Base-by-base conservation (phyloP, 2,888 invertebrate species). In the Platycnemis pennipes region DNA sequence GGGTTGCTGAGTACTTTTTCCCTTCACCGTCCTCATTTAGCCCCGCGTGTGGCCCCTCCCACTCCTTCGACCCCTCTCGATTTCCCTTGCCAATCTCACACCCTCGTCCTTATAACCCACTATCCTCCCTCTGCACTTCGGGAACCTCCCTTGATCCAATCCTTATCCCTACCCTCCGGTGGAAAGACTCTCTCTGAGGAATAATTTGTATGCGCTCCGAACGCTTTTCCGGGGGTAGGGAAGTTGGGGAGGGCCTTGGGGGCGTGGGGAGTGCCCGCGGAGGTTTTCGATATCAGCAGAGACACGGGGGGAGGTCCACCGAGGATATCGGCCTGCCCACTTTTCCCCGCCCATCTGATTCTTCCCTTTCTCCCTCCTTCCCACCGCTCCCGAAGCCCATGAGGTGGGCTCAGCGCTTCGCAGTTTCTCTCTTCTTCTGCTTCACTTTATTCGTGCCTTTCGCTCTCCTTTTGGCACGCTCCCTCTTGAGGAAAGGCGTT, bases 141-240 rank as follows among this genome's bases (percentile, higher is more conserved):
- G 13, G 69, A 77, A 37, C 11, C 37, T 37, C 77, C 77, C 63
- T 77, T 77, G 13, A 77, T 77, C 37, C 77, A 77, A 77, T 37
- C 77, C 77, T 77, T 77, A 77, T 77, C 77, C 77, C 77, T 5
- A 13, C 69, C n/a, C 69, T n/a, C 13, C 77, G 77, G 11, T 77
- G 77, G 77, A 37, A 77, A 77, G 77, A 37, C 77, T 77, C 37
- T 77, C 77, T 77, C 77, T 2, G 37, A 77, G 77, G 77, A 37
- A 77, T 77, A 77, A 77, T 77, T 77, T 77, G 77, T 77, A 77
- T 77, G 37, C 77, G 77, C 77, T 26, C 13, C 77, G 37, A 37
- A n/a, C 31, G 7, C 13, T 37, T n/a, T 37, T 77, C 77, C 31
- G 63, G 37, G 31, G 22, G 37, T 13, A 37, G 11, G 77, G 37